A percentile compares a stretch with the other conserved stretches of the same genome.
Conservation (phyloP, 2,113 vertebrate genomes). For the Odobenus rosmarus region DNA sequence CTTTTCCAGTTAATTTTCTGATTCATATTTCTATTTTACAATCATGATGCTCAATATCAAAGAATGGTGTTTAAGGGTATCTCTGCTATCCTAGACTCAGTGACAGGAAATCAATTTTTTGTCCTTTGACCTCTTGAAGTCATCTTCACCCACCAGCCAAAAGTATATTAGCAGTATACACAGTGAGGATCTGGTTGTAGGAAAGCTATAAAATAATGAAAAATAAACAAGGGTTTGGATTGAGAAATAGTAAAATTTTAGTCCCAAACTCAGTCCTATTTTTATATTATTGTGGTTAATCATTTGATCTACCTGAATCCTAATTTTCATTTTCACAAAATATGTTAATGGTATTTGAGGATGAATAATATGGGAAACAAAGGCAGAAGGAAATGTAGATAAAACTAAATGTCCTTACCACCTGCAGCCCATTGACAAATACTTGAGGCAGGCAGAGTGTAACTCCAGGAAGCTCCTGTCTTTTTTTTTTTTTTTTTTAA, state of each 20-base stretch:
- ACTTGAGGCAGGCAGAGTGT: not conserved
- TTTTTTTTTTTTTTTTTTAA: not conserved
- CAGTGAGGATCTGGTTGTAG: not conserved
- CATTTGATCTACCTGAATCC: not conserved
- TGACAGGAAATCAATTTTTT: constrained; percentile 49
- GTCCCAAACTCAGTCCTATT: not conserved
- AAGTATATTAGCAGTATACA: not conserved
- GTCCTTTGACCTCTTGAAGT: constrained; percentile 1
- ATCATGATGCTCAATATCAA: not conserved
- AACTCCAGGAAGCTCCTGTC: not conserved
- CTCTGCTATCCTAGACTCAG: not conserved
- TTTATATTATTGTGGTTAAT: not conserved
- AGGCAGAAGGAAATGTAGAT: not conserved
- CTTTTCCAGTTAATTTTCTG: not conserved
- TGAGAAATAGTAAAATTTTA: not conserved
- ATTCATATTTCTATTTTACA: not conserved
- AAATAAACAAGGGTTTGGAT: not conserved
- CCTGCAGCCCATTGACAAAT: not conserved
- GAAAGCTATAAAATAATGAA: not conserved
- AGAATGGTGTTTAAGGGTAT: not conserved
- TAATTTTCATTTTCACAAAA: not conserved
- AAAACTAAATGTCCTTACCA: not conserved
- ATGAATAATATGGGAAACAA: not conserved
- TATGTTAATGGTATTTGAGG: not conserved
- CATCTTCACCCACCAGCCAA: not conserved